Base-by-base conservation (phyloP, 2,888 invertebrate species). In the Oasisia sp. region DNA sequence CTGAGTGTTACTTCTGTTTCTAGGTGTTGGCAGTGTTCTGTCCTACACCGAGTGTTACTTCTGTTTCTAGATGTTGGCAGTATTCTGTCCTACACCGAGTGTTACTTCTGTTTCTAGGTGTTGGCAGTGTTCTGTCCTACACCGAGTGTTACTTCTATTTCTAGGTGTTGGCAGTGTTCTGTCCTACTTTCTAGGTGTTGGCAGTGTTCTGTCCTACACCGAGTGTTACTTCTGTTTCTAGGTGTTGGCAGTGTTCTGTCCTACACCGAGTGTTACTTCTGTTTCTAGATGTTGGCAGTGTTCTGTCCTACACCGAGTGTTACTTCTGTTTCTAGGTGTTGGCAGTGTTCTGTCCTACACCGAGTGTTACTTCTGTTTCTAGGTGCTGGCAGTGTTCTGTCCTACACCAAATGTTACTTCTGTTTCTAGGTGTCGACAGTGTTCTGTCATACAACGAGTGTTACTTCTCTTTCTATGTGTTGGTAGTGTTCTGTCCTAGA, bases 271-370 rank as follows among this genome's bases (percentile, higher is more conserved):
- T 38, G 38, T 38, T 38, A 38, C 38, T 38, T 38, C 38, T 38
- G 38, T 56, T 58, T n/a, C 1, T 90, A 92, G 93, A 91, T 93
- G 38, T 92, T 91, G 27, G 91, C 90, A 11, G 89, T 93, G 45
- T 92, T 93, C 90, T 89, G 89, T 74, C 93, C 32, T 96, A 95
- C 94, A 94, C 95, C 27, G 94, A 95, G 90, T 38, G 38, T 38
- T 38, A 38, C 38, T 38, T 38, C 38, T 38, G 38, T 56, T 58
- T n/a, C 1, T 90, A 92, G 93, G 91, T 93, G 38, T 92, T 91
- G 27, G 91, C 90, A 11, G 89, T 93, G 45, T 92, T 93, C 90
- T 89, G 89, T 74, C 93, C 32, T 96, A 95, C 94, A 94, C 95
- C 27, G 94, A 95, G 90, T n/a, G n/a, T n/a, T 38, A 38, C 38